These are phyloP conservation scores for Diadema setosum DNA, from an alignment of 35 echinoderm and acorn worm species.

Conservation along the genomic window DNA sequence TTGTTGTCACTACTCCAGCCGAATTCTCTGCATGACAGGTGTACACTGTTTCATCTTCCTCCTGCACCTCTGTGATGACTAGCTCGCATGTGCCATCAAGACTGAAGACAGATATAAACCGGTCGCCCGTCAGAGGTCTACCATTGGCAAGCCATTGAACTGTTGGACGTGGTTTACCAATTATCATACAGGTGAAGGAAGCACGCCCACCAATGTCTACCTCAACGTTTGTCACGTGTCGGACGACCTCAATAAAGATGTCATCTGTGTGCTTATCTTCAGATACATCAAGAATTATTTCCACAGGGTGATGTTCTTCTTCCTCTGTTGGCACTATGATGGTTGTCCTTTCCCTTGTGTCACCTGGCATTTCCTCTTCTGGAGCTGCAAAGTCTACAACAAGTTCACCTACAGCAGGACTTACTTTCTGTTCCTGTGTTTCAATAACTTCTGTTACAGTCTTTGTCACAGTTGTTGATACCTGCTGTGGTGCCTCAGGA, in stretches of 20 bases:
- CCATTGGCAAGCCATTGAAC: slow-evolving; percentile 60
- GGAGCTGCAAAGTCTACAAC: slow-evolving; percentile 50
- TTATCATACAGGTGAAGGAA: slow-evolving; percentile 35
- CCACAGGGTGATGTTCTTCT: slow-evolving; percentile 58
- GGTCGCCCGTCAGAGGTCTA: slow-evolving; percentile 28
- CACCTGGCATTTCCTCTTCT: slow-evolving; percentile 7
- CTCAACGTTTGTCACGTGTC: slow-evolving; percentile 26
- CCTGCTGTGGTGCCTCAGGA: slow-evolving; percentile 12
- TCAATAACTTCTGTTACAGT: slow-evolving; percentile 38
- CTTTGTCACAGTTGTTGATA: slow-evolving; percentile 47
- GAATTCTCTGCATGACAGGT: slow-evolving; percentile 68
- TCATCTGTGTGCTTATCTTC: not conserved
- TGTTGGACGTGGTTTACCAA: slow-evolving; percentile 47
- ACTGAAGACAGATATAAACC: slow-evolving; percentile 68
- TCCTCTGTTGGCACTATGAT: slow-evolving; percentile 28
- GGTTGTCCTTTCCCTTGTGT: slow-evolving; percentile 6
- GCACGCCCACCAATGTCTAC: slow-evolving; percentile 28
- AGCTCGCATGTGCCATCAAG: slow-evolving; percentile 74
- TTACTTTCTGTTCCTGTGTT: not conserved
- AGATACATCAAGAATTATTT: slow-evolving; percentile 53
- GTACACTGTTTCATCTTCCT: slow-evolving; percentile 86
- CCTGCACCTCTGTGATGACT: slow-evolving; percentile 61
- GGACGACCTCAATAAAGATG: slow-evolving; percentile 20
- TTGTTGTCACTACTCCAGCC: slow-evolving; percentile 51
- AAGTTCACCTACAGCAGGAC: slow-evolving; percentile 30